Base-by-base conservation (phyloP, 2,797 vertebrate species). In the Florisuga fusca region DNA sequence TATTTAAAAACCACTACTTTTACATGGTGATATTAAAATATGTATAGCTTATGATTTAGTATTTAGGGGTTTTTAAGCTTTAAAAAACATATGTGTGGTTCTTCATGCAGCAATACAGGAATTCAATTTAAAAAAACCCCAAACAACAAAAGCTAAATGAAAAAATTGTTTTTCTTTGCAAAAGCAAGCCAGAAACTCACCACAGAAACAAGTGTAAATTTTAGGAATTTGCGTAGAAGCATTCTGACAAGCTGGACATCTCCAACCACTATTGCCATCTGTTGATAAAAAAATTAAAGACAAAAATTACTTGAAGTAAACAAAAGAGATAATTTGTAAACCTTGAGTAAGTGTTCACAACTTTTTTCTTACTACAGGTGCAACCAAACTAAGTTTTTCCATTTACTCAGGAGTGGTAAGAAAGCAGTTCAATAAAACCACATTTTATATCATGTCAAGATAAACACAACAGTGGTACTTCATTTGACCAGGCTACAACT, bases 211-310 rank as follows among this genome's bases (percentile, higher is more conserved):
- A 94, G 97, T 98, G 78, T 99, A 99, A 95, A 94, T 97, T 81
- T 98, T 98, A 17, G 99, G 99, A 69, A 98, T 98, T 95, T 99
- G 98, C 2, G 96, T 96, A 38, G 98, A 97, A 85, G 99, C 99
- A 86, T 99, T 99, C 97, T 99, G 99, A 97, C 99, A 99, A 74
- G 99, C 99, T 23, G 99, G 99, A 97, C 99, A 99, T 73, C 99
- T 98, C 99, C 99, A 99, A 86, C 99, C 99, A 48, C 98, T 98
- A 92, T 98, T 97, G 53, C 98, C 98, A 97, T 99, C 99, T 99
- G 95, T 62, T 69, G 87, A 90, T n/a, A 61, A 89, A 90, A 36
- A 62, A 63, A 78, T 12, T 19, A 69, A 79, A 73, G 16, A 76
- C 9, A 29, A 76, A 74, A 76, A 76, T 11, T 0, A 74, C 19